These are phyloP conservation scores for Drosophila gunungcola DNA, from an alignment of 1,140 invertebrate species.

Conservation along the genomic window DNA sequence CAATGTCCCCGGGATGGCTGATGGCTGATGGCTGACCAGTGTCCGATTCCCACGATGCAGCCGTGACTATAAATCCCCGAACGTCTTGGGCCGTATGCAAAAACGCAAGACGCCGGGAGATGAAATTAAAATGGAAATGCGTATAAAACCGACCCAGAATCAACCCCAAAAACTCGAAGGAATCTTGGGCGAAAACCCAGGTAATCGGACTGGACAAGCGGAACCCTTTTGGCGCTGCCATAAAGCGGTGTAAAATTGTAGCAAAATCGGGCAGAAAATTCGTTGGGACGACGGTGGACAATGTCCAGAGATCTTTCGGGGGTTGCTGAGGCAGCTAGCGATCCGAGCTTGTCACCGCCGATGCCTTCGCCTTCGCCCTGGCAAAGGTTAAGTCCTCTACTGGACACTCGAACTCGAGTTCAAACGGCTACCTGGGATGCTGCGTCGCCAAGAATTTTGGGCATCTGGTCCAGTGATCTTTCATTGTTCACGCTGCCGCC, in stretches of 20 bases:
- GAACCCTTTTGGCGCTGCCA: conserved; percentile 64
- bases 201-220: conserved; percentile 55
- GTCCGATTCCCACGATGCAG: conserved; percentile 69
- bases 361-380: neutral
- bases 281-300: conserved; percentile 46
- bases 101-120: conserved; percentile 52
- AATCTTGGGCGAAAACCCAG: conserved; percentile 28
- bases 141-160: conserved; percentile 72
- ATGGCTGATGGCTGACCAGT: conserved; percentile 31
- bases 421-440: conserved; percentile 54
- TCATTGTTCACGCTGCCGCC: conserved; percentile 43
- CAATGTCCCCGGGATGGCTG: conserved; percentile 32
- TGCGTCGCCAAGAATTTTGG: conserved; percentile 8
- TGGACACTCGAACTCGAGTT: conserved; percentile 60
- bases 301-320: conserved; percentile 43
- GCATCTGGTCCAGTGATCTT: conserved; percentile 51
- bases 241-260: conserved; percentile 59
- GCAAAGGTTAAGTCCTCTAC: conserved; percentile 59
- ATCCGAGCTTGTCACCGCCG: conserved; percentile 50
- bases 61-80: conserved; percentile 38
- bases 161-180: conserved; percentile 47
- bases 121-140: conserved; percentile 66
- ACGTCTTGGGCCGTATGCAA: conserved; percentile 65
- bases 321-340: conserved; percentile 43
- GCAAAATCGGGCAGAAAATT: conserved; percentile 80